Conservation (phyloP, 2,888 invertebrate genomes). For the Sphaerophoria taeniata region DNA sequence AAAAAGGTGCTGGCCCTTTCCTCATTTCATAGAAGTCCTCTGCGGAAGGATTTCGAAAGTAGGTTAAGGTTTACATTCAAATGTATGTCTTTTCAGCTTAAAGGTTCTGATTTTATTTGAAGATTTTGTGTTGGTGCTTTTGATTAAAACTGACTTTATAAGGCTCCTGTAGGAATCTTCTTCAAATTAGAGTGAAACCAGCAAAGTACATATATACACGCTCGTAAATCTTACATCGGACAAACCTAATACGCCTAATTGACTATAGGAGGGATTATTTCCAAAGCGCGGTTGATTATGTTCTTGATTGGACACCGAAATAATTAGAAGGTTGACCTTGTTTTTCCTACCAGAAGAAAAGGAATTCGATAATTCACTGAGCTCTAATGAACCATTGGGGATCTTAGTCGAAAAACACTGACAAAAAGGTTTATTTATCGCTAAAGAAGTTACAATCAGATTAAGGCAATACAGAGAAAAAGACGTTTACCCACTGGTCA, state of each 20-base stretch:
- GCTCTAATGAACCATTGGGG: constrained; percentile 7
- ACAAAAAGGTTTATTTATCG: neutral
- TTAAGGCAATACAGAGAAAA: neutral
- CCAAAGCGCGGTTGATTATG: constrained; percentile 47
- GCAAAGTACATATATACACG: too few species aligned
- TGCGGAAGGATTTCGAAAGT: too few species aligned
- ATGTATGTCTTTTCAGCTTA: constrained; percentile 16
- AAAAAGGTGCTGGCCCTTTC: too few species aligned
- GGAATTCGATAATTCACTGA: neutral
- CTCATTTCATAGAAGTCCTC: too few species aligned
- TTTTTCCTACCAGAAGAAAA: neutral
- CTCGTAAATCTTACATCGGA: too few species aligned
- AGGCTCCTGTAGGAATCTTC: constrained; percentile 1
- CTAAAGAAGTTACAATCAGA: neutral
- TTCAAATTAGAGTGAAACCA: constrained; percentile 11
- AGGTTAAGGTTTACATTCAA: neutral
- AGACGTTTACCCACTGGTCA: neutral
- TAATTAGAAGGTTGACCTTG: constrained; percentile 33
- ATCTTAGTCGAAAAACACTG: neutral
- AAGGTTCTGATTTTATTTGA: constrained; percentile 28
- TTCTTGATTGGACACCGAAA: constrained; percentile 43
- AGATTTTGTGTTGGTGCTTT: too few species aligned
- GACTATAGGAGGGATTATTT: constrained; percentile 43
- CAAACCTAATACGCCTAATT: constrained; percentile 1
- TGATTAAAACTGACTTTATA: constrained; percentile 27